Conservation (phyloP, 1,140 invertebrate genomes). For the Manduca sexta region DNA sequence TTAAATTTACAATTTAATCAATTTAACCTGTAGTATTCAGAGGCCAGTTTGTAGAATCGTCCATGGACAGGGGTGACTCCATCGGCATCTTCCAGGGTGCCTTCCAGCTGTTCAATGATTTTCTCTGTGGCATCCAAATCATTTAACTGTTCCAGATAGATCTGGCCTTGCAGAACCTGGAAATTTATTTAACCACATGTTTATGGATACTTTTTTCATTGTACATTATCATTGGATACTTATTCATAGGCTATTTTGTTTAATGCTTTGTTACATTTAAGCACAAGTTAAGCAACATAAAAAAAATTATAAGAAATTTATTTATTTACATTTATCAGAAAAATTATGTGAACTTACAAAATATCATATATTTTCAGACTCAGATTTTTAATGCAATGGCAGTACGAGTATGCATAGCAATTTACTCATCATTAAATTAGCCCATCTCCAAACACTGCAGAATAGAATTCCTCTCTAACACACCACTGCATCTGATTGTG, state of each 20-base stretch:
- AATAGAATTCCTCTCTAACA: no score
- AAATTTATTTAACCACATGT: conserved; percentile 23
- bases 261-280: no score
- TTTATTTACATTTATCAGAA: no score
- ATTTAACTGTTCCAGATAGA: conserved; percentile 86
- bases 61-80: conserved; percentile 96
- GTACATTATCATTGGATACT: background rate
- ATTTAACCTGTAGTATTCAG: conserved; percentile 85
- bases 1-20: background rate
- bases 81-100: conserved; percentile 89
- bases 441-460: no score
- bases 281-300: no score
- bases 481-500: no score
- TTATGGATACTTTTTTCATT: background rate
- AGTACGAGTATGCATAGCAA: background rate
- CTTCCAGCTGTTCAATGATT: conserved; percentile 92
- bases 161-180: conserved; percentile 88
- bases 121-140: conserved; percentile 89
- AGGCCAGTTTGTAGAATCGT: conserved; percentile 95
- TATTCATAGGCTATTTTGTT: background rate
- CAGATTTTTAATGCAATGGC: background rate
- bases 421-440: background rate
- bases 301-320: no score
- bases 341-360: background rate
- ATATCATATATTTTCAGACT: background rate